These are phyloP conservation scores for Muscidifurax raptorellus DNA, from an alignment of 1,140 invertebrate species.

Conservation along the genomic window DNA sequence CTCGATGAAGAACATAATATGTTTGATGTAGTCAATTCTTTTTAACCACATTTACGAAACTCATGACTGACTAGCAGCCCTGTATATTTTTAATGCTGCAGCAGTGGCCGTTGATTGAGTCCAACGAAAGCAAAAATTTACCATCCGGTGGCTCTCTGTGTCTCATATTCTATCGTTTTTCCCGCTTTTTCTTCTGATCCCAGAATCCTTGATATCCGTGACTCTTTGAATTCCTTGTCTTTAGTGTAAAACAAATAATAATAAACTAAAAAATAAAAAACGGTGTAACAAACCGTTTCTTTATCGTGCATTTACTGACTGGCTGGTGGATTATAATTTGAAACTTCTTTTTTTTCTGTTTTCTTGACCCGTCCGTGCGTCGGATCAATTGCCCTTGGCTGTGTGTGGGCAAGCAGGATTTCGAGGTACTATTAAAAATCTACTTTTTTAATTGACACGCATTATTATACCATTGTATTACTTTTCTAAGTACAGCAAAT, in stretches of 20 bases:
- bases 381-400: constrained; percentile 62
- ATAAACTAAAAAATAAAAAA: constrained; percentile 34
- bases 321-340: constrained; percentile 44
- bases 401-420: constrained; percentile 75
- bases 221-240: background rate
- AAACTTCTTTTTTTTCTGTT: constrained; percentile 73
- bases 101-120: too few relatives aligned
- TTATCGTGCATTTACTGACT: constrained; percentile 38
- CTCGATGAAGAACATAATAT: too few relatives aligned
- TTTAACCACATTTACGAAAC: background rate
- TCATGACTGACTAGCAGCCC: background rate
- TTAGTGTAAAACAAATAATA: constrained; percentile 3
- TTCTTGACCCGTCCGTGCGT: constrained; percentile 74
- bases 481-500: constrained; percentile 49
- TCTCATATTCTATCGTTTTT: background rate
- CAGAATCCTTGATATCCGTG: background rate
- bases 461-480: constrained; percentile 50
- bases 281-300: constrained; percentile 50
- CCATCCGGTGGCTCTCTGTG: background rate
- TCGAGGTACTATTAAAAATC: constrained; percentile 74
- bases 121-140: background rate
- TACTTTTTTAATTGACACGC: constrained; percentile 68
- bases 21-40: too few relatives aligned
- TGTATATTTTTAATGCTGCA: background rate
- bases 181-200: background rate